These are phyloP conservation scores for Lagopus leucura DNA, from an alignment of 2,113 vertebrate genomes.

Conservation along the genomic window DNA sequence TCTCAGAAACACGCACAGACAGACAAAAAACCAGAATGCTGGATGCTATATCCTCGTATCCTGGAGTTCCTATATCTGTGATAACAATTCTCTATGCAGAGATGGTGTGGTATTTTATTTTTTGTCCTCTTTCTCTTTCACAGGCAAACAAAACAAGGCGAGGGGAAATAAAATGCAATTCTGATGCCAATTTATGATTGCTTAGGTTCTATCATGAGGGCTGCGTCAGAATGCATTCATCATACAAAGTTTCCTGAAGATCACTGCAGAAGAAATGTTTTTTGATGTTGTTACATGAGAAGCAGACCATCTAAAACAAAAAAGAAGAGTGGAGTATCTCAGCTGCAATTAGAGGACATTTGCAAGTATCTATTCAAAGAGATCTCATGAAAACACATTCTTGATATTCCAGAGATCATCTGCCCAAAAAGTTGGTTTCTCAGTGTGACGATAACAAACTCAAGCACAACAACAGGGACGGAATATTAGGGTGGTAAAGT, in stretches of 20 bases:
- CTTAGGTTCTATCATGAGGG: not conserved
- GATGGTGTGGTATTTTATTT: not conserved
- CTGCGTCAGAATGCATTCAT: not conserved
- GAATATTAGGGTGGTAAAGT: not conserved
- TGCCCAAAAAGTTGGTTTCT: not conserved
- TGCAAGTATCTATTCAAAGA: not conserved
- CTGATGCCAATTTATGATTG: not conserved
- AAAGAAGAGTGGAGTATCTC: slow-evolving; percentile 29
- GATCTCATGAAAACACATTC: not conserved
- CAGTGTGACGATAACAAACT: not conserved
- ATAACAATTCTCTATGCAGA: not conserved
- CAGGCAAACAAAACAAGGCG: not conserved
- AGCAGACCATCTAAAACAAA: not conserved
- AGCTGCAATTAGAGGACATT: not conserved
- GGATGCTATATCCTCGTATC: not conserved
- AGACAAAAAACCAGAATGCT: not conserved
- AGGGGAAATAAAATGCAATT: not conserved
- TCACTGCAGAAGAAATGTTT: not conserved
- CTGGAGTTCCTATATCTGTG: not conserved
- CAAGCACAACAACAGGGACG: not conserved
- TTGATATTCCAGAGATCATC: slow-evolving; percentile 1
- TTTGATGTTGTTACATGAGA: not conserved
- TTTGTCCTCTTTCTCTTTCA: not conserved
- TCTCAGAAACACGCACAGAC: not conserved
- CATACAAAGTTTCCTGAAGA: not conserved